Base-by-base conservation (phyloP, 92 coral and sea anemone genomes). In the Anthopleura xanthogrammica region DNA sequence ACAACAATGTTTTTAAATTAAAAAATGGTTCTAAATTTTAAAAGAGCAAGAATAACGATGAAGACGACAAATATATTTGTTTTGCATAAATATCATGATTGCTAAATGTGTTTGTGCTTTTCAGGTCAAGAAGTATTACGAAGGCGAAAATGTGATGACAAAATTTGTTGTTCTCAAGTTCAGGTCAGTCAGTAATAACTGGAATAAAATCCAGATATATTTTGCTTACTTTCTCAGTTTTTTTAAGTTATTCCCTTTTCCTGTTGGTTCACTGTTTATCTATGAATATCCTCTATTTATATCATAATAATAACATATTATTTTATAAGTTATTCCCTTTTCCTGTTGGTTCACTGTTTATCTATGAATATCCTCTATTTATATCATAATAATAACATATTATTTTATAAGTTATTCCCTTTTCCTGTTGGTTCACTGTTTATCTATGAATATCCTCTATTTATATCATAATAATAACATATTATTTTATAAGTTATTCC, bases 101-200 rank as follows among this genome's bases (percentile, higher is more conserved):
- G 16, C 14, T 23, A 68, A 6, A 52, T 29, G 52, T 0, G 20
- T 11, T 22, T 60, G 14, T 10, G 3, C n/a, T 29, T 50, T 82
- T 71, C 52, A 82, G 85, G 60, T 82, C 13, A 46, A 52, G 16
- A 22, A 8, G 20, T 83, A 74, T 56, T 83, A 83, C 58, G 12
- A 55, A 6, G 39, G 17, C 19, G 66, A 82, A 40, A 58, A 58
- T 1, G 80, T 55, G 48, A 19, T 20, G 5, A 62, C 78, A 3
- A 41, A 60, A 11, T 77, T 75, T 16, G 40, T 74, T 22, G 73
- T 83, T 2, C 42, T 74, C 16, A 12, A 55, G 23, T 75, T 83
- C 42, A 83, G 80, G 86, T 83, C 56, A 56, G 65, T 75, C 0
- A 19, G 7, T 43, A 68, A n/a, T 1, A 4, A 17, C 19, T 60